Evolutionary conservation across 2,888 invertebrate genomes (phyloP), one percentile per base, ranked within the genome.

Genomic region (Epirrhoe tristata): DNA sequence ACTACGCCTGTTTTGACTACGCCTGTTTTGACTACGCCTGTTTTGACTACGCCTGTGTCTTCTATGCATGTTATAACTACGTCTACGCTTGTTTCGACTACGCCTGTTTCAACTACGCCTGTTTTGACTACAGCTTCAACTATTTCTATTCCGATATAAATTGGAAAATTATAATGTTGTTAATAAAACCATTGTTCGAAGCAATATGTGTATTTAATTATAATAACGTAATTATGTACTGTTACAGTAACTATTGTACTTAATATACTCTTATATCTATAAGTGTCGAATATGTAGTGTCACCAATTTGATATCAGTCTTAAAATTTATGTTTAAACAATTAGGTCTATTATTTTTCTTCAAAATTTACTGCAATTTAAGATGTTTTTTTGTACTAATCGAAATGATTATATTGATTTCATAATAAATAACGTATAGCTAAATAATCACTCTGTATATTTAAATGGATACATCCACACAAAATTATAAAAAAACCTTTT

Each of bases 221-320:
- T 80, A 74, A 77, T 79, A 59, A 6, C 39, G 39, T 83, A 87
- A 59, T 50, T 36, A 67, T 85, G 83, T 89, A 89, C 85, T 89
- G 87, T 87, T 82, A 85, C 86, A 89, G 86, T 91, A 87, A 84
- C 79, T 89, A 89, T 90, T 90, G 89, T 91, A 91, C 90, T 90
- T 88, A 89, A 78, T 78, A 79, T 85, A 84, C 73, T 74, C 67
- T 76, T 80, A 79, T 69, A 75, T 78, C 74, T 63, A 72, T 77
- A 79, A 76, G 77, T 78, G 80, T 78, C 78, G 74, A 74, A 75
- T 73, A 76, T 77, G 70, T 76, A 76, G 81, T 81, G 78, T 83
- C 75, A 80, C 79, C 80, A 83, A 81, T 81, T 73, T 74, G 39
- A 72, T 72, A 71, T 87, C 87, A 87, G 87, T 86, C 87, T 87